Conservation (phyloP, 2,113 vertebrate species). For the Nothoprocta pentlandii region DNA sequence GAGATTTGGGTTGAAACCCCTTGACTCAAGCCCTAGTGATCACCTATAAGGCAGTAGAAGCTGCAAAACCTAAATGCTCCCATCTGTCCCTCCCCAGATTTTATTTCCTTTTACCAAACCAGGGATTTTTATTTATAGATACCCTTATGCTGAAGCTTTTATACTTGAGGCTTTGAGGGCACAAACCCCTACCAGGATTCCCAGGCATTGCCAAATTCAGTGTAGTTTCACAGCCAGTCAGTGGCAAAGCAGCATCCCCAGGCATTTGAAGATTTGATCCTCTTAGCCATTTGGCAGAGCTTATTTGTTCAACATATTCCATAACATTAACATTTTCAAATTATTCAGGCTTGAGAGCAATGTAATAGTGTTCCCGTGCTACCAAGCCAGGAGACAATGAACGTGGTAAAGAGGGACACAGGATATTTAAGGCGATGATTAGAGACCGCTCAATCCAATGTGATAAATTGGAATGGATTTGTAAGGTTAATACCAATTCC, state of each 20-base stretch:
- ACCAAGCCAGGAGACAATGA: not conserved
- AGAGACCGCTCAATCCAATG: not conserved
- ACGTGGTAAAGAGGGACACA: not conserved
- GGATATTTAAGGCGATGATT: not conserved
- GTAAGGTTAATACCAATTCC: conserved; percentile 9
- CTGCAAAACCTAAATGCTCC: not conserved
- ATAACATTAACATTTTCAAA: conserved; percentile 7
- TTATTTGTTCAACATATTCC: not conserved
- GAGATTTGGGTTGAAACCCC: not conserved
- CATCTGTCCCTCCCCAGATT: too few relatives aligned
- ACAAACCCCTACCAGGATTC: not conserved
- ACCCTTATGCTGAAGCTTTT: not conserved
- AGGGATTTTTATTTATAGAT: not conserved
- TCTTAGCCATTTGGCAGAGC: not conserved
- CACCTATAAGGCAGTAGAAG: too few relatives aligned
- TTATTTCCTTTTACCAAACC: not conserved
- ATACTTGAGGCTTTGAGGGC: not conserved
- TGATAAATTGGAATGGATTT: conserved; percentile 8
- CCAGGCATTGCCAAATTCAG: not conserved
- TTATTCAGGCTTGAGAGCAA: not conserved
- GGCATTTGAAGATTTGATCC: not conserved
- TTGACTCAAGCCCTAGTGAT: not conserved
- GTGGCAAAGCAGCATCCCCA: not conserved
- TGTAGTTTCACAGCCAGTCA: not conserved
- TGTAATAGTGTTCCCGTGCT: not conserved